Evolutionary conservation across 2,113 vertebrate species (phyloP).

Genomic region (Paradoxurus hermaphroditus): DNA sequence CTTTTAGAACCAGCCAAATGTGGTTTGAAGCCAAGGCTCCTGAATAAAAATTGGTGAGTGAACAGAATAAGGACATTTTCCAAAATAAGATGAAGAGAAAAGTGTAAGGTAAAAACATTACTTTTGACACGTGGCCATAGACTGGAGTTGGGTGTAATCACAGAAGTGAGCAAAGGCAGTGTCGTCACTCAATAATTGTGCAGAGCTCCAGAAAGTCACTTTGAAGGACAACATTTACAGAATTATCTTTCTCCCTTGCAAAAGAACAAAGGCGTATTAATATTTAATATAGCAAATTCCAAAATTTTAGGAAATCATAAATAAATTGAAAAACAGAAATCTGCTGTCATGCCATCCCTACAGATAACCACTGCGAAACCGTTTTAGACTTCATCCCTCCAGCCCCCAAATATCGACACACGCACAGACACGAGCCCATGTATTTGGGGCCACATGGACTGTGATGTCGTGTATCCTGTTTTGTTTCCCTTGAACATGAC

Average conservation of each 20-base stretch:
- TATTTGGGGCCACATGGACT: background rate
- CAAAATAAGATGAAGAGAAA: background rate
- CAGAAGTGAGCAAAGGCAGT: background rate
- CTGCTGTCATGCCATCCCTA: background rate
- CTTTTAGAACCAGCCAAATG: background rate
- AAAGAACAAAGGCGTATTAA: background rate
- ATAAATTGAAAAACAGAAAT: background rate
- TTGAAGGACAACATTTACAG: background rate
- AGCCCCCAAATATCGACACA: background rate
- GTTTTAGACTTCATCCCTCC: background rate
- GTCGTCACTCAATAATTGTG: background rate
- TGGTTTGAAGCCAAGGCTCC: background rate
- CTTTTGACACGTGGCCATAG: background rate
- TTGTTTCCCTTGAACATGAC: background rate
- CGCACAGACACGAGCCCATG: background rate
- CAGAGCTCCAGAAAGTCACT: background rate
- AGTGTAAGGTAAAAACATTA: background rate
- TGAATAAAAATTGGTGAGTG: background rate
- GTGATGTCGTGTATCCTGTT: background rate
- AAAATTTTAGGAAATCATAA: background rate
- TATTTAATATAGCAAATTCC: background rate
- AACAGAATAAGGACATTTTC: slow-evolving; percentile 7
- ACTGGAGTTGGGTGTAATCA: background rate
- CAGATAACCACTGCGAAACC: background rate
- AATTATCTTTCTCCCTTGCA: background rate